A percentile compares a stretch with the other conserved stretches of the same genome.
phyloP scores from a whole-genome alignment of 2,797 vertebrate species.

The Malurus splendens region DNA sequence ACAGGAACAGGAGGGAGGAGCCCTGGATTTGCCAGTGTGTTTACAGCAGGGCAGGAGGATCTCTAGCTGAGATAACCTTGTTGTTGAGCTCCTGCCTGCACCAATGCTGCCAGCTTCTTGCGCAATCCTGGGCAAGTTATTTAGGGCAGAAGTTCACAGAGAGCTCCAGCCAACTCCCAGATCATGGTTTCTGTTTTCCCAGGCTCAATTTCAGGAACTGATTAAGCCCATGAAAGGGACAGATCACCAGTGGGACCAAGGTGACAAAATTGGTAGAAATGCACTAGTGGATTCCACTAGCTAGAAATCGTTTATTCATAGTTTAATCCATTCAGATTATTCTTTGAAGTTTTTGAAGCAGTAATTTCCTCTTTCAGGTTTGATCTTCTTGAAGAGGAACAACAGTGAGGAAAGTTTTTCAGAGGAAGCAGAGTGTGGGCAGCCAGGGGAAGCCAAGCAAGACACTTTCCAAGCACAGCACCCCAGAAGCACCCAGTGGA shows the following conservation, averaged over 20 bases:
- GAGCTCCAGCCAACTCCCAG: not conserved
- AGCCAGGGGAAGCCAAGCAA: not conserved
- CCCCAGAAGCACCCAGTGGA: not conserved
- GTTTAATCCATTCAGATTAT: not conserved
- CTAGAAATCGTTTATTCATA: not conserved
- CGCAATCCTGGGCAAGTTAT: not conserved
- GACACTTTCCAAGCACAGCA: not conserved
- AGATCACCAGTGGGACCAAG: not conserved
- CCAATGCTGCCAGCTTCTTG: not conserved
- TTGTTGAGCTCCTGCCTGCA: not conserved
- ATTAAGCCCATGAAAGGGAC: not conserved
- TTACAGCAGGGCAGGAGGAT: not conserved
- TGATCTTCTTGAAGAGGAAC: not conserved
- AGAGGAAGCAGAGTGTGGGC: not conserved
- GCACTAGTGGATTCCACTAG: not conserved
- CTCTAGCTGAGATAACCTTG: not conserved
- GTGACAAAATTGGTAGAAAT: not conserved
- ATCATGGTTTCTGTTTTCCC: not conserved
- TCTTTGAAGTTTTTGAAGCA: not conserved
- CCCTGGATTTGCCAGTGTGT: rapidly evolving
- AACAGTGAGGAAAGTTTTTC: not conserved
- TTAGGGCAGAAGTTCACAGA: not conserved
- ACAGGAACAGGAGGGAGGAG: not conserved
- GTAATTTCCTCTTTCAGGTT: not conserved
- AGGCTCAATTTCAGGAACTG: not conserved